A percentile compares a stretch with the other conserved stretches of the same genome.
These are phyloP conservation scores for Calosoma granatense DNA, from an alignment of 1,140 invertebrate genomes.

Conservation along the genomic window DNA sequence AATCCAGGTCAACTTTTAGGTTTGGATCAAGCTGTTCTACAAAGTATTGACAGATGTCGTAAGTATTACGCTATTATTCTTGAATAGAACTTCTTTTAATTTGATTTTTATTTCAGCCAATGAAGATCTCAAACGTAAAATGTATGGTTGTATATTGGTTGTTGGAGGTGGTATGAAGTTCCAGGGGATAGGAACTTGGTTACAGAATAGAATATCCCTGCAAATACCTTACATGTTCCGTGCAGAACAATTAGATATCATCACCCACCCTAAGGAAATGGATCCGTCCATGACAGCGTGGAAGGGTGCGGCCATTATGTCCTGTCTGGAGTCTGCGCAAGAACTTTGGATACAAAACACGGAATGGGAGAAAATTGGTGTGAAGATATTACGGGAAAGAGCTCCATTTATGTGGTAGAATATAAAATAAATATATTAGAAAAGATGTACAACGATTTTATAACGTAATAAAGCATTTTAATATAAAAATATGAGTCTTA, in stretches of 20 bases:
- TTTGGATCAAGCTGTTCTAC: conserved; percentile 81
- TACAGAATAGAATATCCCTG: conserved; percentile 75
- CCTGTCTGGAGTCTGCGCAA: conserved; percentile 82
- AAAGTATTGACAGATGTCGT: conserved; percentile 85
- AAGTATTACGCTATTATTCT: conserved; percentile 25
- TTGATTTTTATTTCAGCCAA: conserved; percentile 37
- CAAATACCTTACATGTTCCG: conserved; percentile 72
- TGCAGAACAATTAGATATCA: conserved; percentile 71
- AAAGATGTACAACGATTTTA: too few relatives aligned
- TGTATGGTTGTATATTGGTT: conserved; percentile 88
- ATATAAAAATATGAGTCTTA: too few relatives aligned
- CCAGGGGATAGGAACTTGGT: conserved; percentile 74
- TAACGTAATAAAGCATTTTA: too few relatives aligned
- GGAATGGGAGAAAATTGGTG: conserved; percentile 80
- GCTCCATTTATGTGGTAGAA: conserved; percentile 69
- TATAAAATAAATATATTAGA: too few relatives aligned
- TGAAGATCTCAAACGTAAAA: conserved; percentile 86
- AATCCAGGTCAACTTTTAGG: conserved; percentile 70
- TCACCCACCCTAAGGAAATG: conserved; percentile 78
- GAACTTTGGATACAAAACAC: conserved; percentile 82
- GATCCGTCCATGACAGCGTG: conserved; percentile 81
- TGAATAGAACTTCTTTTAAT: conserved; percentile 9
- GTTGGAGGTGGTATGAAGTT: conserved; percentile 88
- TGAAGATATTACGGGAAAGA: conserved; percentile 78
- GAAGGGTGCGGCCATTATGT: conserved; percentile 91